These are phyloP conservation scores for Sitophilus oryzae DNA, from an alignment of 1,140 invertebrate genomes.

Conservation along the genomic window DNA sequence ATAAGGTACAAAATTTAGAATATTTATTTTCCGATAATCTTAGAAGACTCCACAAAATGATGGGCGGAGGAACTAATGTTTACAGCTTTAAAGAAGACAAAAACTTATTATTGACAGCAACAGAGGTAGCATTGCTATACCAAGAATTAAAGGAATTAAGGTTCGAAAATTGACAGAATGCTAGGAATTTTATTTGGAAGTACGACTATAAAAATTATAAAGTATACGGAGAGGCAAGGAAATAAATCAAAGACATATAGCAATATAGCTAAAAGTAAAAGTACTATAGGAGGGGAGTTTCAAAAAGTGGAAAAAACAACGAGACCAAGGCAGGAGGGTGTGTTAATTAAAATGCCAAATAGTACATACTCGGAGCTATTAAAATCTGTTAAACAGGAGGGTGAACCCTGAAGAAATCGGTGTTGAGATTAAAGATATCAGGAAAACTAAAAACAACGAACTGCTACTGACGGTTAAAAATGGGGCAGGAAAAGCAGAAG, in stretches of 20 bases:
- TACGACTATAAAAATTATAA: not conserved
- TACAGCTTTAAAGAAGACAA: not conserved
- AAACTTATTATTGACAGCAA: not conserved
- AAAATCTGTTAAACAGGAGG: not conserved
- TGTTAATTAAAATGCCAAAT: not conserved
- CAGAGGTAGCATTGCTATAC: not conserved
- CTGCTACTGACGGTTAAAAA: constrained; percentile 4
- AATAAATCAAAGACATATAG: not conserved
- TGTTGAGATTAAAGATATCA: constrained; percentile 1
- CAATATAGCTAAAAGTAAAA: too few species aligned
- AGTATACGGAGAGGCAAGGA: not conserved
- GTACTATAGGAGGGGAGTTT: too few species aligned
- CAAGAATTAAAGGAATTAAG: not conserved
- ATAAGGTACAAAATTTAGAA: not conserved
- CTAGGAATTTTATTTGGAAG: not conserved
- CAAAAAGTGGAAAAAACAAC: too few species aligned
- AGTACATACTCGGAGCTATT: constrained; percentile 5
- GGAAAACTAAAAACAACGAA: not conserved
- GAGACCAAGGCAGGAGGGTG: too few species aligned
- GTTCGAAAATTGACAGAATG: not conserved
- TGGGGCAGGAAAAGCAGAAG: not conserved
- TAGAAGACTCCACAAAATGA: not conserved
- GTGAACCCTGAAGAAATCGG: constrained; percentile 3
- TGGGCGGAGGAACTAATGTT: not conserved
- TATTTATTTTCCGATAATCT: not conserved